Base-by-base conservation (phyloP, 2,113 vertebrate species). In the Anseranas semipalmata region DNA sequence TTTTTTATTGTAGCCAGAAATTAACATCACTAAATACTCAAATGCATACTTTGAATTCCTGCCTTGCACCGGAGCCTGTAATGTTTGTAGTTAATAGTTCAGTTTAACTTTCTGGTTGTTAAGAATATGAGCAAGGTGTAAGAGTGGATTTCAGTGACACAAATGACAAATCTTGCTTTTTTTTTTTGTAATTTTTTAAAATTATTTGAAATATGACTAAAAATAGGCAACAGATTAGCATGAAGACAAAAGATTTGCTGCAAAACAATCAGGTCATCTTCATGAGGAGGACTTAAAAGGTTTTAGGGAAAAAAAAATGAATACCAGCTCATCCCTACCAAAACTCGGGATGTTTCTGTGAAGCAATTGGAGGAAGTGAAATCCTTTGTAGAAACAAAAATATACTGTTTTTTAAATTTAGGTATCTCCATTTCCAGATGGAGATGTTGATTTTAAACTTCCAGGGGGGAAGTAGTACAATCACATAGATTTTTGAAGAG, bases 41-140 rank as follows among this genome's bases (percentile, higher is more conserved):
- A 83, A 96, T 95, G 97, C 98, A 97, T 99, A 96, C 97, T 98
- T 99, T 96, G 96, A 97, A 99, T 99, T 99, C 99, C 98, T 98
- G 90, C 87, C 96, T 98, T 98, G 97, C 98, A 98, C 90, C 97
- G 97, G 97, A 98, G 98, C 98, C 96, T 98, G 95, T 98, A 98
- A 98, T 98, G 97, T 96, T 96, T 95, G 94, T 83, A 94, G 89
- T 89, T 97, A 95, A 94, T 94, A 87, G 88, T 94, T 97, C 91
- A 90, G 74, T 95, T 94, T 95, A 96, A 94, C 73, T 88, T 48
- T 87, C 59, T 85, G 55, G 68, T 62, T 75, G 59, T 95, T 93
- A 89, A 87, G 72, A 70, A 89, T 83, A 79, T 62, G 50, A 91
- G 65, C 71, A 79, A 63, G 76, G 86, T 81, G 70, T 90, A 88